Percentiles rank a stretch among this genome's conserved stretches.
Conservation (phyloP, 2,888 invertebrate genomes). For the Lasioglossum leucozonium region DNA sequence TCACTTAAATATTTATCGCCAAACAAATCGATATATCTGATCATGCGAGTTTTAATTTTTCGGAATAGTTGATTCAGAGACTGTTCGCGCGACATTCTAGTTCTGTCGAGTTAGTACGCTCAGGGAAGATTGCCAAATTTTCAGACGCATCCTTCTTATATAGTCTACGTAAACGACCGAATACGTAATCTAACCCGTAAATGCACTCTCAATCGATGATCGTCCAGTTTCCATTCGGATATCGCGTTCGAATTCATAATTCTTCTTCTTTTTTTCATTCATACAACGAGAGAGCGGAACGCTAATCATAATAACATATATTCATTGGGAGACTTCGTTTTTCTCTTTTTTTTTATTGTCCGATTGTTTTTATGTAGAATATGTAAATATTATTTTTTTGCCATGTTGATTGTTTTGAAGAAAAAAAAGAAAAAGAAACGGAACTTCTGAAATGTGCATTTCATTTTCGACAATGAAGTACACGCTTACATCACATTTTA, state of each 20-base stretch:
- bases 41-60: constrained; percentile 50
- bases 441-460: constrained; percentile 44
- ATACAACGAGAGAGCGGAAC: constrained; percentile 21
- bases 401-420: constrained; percentile 8
- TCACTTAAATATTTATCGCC: constrained; percentile 70
- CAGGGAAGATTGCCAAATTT: constrained; percentile 79
- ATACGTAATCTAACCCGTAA: constrained; percentile 32
- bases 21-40: constrained; percentile 44
- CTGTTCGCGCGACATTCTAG: constrained; percentile 66
- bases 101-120: constrained; percentile 70
- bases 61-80: constrained; percentile 53
- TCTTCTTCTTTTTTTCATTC: not conserved
- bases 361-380: constrained; percentile 57
- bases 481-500: constrained; percentile 42
- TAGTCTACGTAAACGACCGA: constrained; percentile 32
- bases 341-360: constrained; percentile 9
- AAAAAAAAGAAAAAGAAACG: constrained; percentile 17
- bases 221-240: constrained; percentile 10
- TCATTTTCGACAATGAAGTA: constrained; percentile 35
- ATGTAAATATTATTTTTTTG: constrained; percentile 71
- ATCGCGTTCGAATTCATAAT: constrained; percentile 2
- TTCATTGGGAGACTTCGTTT: constrained; percentile 27
- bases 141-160: constrained; percentile 38
- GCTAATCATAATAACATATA: constrained; percentile 20
- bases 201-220: constrained; percentile 13